Conservation (phyloP, 2,888 invertebrate species). For the Syritta pipiens region DNA sequence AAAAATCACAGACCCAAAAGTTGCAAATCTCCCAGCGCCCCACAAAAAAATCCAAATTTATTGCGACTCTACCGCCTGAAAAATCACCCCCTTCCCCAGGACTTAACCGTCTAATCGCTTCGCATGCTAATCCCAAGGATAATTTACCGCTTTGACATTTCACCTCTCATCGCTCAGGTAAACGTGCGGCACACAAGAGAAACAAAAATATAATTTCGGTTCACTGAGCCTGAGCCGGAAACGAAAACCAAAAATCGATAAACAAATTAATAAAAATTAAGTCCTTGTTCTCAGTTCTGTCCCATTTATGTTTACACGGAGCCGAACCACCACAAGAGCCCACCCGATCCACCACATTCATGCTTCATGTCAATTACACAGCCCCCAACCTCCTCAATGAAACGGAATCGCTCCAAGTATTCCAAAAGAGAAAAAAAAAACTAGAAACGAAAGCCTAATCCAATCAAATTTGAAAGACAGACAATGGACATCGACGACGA, state of each 20-base stretch:
- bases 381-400: no score
- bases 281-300: slow-evolving; percentile 11
- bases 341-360: no score
- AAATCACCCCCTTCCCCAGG: neutral
- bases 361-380: neutral
- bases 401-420: neutral
- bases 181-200: neutral
- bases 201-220: slow-evolving; percentile 21
- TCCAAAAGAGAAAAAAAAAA: neutral
- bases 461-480: slow-evolving; percentile 36
- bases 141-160: slow-evolving; percentile 14
- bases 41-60: no score
- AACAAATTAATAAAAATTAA: slow-evolving; percentile 35
- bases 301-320: no score
- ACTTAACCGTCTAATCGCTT: slow-evolving; percentile 18
- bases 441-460: slow-evolving; percentile 8
- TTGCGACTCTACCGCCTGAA: no score
- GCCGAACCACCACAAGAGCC: neutral
- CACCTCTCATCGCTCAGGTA: neutral
- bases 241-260: slow-evolving; percentile 3
- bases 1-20: no score
- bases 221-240: slow-evolving; percentile 10
- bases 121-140: slow-evolving; percentile 16
- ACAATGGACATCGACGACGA: neutral
- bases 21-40: no score